Conservation (phyloP, 2,113 vertebrate genomes). For the Empidonax traillii region DNA sequence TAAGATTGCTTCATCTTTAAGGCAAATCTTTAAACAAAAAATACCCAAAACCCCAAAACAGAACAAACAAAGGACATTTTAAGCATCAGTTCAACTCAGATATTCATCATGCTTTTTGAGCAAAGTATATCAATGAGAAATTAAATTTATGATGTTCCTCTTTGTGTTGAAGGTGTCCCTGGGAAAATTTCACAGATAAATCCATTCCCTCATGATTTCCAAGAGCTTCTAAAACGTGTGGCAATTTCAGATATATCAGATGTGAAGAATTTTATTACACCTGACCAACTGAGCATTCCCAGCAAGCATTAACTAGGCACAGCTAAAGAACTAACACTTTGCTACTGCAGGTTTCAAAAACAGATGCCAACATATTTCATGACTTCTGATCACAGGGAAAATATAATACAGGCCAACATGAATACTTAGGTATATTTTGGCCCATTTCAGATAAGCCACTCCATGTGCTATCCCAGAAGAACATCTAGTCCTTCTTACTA, state of each 20-base stretch:
- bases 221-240: not conserved
- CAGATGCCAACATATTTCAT: not conserved
- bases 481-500: not conserved
- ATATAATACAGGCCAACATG: not conserved
- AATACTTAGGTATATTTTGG: not conserved
- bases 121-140: not conserved
- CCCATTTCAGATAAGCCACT: not conserved
- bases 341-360: not conserved
- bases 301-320: not conserved
- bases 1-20: not conserved
- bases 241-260: not conserved
- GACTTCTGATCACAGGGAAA: not conserved
- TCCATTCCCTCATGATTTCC: not conserved
- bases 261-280: not conserved
- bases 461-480: not conserved
- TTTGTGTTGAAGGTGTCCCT: not conserved
- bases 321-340: not conserved
- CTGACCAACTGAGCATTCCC: not conserved
- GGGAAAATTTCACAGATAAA: not conserved
- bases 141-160: not conserved
- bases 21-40: not conserved
- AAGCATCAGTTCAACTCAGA: not conserved
- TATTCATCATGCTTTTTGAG: not conserved
- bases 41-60: not conserved
- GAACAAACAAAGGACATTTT: not conserved